Evolutionary conservation across 2,113 vertebrate genomes (phyloP).

Genomic region (Microcebus jonahi): DNA sequence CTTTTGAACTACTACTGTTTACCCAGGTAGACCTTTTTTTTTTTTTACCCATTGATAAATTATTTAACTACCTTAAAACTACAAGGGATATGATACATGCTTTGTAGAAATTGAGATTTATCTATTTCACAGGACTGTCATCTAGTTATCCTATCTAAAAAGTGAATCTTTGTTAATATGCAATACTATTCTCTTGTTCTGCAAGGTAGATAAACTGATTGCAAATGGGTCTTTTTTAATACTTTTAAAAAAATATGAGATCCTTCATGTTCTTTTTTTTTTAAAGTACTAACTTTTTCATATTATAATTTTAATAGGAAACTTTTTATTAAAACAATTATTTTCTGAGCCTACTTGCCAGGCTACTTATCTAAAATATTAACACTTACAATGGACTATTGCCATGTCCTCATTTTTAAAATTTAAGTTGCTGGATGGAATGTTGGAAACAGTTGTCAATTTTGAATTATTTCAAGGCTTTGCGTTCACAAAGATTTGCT

Average conservation of each 20-base stretch:
- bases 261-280: not conserved
- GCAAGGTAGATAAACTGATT: not conserved
- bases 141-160: not conserved
- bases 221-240: not conserved
- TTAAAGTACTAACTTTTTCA: not conserved
- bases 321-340: not conserved
- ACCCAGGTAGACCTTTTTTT: not conserved
- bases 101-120: not conserved
- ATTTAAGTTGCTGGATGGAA: not conserved
- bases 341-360: not conserved
- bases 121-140: not conserved
- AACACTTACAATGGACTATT: not conserved
- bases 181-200: not conserved
- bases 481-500: not conserved
- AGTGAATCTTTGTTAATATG: not conserved
- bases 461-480: constrained; percentile 21
- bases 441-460: not conserved
- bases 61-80: not conserved
- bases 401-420: constrained; percentile 23
- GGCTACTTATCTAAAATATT: not conserved
- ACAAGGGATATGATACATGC: not conserved
- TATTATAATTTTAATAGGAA: not conserved
- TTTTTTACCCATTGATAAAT: not conserved
- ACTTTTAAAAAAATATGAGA: not conserved
- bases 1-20: not conserved